A percentile compares a stretch with the other conserved stretches of the same genome.
Evolutionary conservation across 2,113 vertebrate genomes (phyloP).

Genomic region (Gavialis gangeticus): DNA sequence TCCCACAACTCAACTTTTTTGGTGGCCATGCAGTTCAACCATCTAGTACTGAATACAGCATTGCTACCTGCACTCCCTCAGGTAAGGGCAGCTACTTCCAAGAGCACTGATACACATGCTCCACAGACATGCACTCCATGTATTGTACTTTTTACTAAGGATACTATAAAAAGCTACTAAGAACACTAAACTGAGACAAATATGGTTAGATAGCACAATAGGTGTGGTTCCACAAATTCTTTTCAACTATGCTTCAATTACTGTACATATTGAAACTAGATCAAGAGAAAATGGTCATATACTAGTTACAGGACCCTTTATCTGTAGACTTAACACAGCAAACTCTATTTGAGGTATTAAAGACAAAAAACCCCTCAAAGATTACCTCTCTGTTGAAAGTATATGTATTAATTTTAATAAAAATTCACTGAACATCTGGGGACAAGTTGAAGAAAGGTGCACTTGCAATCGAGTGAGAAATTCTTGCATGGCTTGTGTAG

Average conservation of each 20-base stretch:
- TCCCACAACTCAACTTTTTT: neutral
- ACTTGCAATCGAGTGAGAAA: slow-evolving; percentile 97
- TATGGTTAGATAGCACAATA: neutral
- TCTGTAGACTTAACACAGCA: neutral
- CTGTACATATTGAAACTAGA: neutral
- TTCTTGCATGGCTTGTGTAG: slow-evolving; percentile 98
- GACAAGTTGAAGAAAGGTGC: slow-evolving; percentile 95
- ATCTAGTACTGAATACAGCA: neutral
- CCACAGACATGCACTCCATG: neutral
- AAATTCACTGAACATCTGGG: slow-evolving; percentile 99
- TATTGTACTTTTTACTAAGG: neutral
- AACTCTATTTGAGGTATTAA: neutral
- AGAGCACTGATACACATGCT: accelerated
- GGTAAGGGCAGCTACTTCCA: neutral
- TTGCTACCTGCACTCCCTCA: neutral
- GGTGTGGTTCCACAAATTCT: neutral
- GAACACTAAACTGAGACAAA: neutral
- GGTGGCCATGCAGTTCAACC: neutral
- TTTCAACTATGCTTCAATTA: neutral
- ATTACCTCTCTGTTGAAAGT: slow-evolving; percentile 95
- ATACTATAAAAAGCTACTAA: neutral
- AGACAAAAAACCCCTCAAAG: neutral
- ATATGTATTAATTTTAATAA: slow-evolving; percentile 97
- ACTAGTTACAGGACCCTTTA: neutral
- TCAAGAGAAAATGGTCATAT: neutral